Conservation (phyloP, 2,113 vertebrate genomes). For the Bubo bubo region DNA sequence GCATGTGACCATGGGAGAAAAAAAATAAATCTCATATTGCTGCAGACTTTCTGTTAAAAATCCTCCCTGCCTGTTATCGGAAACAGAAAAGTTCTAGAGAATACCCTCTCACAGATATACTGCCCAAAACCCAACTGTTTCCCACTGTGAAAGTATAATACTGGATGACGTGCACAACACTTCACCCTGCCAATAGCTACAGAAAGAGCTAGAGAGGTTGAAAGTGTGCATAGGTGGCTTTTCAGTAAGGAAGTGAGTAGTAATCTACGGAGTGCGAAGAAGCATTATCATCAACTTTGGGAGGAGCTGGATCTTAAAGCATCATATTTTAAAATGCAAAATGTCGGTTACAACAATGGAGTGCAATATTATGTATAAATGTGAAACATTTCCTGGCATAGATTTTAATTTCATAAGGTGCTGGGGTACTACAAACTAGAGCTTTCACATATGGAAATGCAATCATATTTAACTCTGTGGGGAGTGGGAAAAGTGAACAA, state of each 20-base stretch:
- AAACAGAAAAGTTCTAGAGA: not conserved
- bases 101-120: not conserved
- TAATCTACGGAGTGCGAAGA: not conserved
- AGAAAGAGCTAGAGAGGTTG: not conserved
- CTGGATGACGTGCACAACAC: not conserved
- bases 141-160: not conserved
- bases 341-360: not conserved
- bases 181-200: not conserved
- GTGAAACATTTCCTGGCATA: not conserved
- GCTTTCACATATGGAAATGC: not conserved
- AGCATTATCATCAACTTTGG: not conserved
- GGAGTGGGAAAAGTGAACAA: not conserved
- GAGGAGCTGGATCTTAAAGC: not conserved
- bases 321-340: not conserved
- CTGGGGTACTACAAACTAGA: not conserved
- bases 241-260: not conserved
- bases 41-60: not conserved
- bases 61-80: not conserved
- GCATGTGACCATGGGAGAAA: not conserved
- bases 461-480: not conserved
- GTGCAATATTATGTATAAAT: not conserved
- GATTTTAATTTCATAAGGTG: not conserved
- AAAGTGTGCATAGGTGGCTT: not conserved
- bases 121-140: not conserved
- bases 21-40: not conserved